Percentiles rank a stretch among this genome's conserved stretches.
Evolutionary conservation across 2,113 vertebrate genomes (phyloP).

Genomic region (Zosterops lateralis): DNA sequence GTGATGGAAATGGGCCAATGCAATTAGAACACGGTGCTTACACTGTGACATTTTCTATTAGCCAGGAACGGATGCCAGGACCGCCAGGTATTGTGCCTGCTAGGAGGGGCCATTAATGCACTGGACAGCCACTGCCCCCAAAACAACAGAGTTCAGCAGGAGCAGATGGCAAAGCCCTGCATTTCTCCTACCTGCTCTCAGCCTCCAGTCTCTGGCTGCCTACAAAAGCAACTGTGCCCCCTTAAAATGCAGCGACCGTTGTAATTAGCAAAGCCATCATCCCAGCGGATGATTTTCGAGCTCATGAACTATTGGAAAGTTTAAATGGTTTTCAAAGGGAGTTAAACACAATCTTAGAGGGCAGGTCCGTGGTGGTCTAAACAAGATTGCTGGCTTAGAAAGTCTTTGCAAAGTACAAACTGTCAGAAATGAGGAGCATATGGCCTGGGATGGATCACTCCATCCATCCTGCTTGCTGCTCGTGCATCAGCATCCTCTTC

Average conservation of each 20-base stretch:
- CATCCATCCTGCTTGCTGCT: neutral
- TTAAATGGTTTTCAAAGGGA: neutral
- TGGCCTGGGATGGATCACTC: neutral
- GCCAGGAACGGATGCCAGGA: neutral
- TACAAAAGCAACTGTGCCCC: neutral
- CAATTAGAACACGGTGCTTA: slow-evolving; percentile 21
- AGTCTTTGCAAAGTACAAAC: neutral
- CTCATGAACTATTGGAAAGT: neutral
- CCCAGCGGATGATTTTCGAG: neutral
- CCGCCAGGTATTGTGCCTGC: neutral
- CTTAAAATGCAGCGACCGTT: neutral
- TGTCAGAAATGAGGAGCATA: neutral
- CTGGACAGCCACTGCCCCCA: neutral
- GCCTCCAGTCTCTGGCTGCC: neutral
- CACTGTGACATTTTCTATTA: slow-evolving; percentile 30
- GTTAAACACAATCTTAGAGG: neutral
- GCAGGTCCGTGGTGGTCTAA: neutral
- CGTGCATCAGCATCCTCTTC: neutral
- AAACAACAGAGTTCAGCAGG: neutral
- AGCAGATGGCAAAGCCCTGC: slow-evolving; percentile 24
- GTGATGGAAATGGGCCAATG: slow-evolving; percentile 23
- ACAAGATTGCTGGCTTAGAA: neutral
- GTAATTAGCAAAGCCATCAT: neutral
- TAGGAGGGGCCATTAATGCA: neutral
- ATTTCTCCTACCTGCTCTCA: neutral